Conservation (phyloP, 2,113 vertebrate species). For the Pterocles burchelli region DNA sequence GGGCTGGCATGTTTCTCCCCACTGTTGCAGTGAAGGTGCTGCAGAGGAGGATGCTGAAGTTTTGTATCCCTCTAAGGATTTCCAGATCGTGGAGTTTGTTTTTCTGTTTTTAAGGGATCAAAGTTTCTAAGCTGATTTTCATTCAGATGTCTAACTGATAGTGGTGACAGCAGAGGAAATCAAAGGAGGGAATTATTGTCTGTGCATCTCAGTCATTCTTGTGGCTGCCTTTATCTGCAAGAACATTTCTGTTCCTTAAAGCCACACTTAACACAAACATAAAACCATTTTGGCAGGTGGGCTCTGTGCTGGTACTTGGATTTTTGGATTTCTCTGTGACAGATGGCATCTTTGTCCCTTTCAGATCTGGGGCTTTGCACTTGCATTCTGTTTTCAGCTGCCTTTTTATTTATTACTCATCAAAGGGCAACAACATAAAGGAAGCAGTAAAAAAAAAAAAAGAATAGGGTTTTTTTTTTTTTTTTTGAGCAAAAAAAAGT, state of each 20-base stretch:
- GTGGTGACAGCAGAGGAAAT: conserved; percentile 58
- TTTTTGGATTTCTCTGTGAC: conserved; percentile 53
- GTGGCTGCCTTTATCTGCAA: conserved; percentile 50
- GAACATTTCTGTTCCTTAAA: conserved; percentile 66
- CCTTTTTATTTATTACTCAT: conserved; percentile 48
- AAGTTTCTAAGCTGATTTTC: conserved; percentile 64
- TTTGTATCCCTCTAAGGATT: conserved; percentile 11
- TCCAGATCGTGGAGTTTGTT: conserved; percentile 14
- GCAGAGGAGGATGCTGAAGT: background rate
- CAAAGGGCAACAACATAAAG: conserved; percentile 11
- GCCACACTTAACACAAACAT: conserved; percentile 56
- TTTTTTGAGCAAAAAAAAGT: background rate
- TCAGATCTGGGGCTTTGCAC: conserved; percentile 41
- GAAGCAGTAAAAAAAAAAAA: background rate
- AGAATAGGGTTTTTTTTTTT: too few relatives aligned
- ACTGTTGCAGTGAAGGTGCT: background rate
- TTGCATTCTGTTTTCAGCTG: conserved; percentile 25
- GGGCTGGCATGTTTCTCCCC: fast-evolving
- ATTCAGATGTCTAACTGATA: conserved; percentile 59
- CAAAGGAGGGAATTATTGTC: conserved; percentile 64
- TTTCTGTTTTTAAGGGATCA: conserved; percentile 53
- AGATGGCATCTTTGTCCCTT: conserved; percentile 57
- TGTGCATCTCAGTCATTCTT: conserved; percentile 57
- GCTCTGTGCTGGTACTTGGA: conserved; percentile 25
- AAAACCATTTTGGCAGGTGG: conserved; percentile 64